Evolutionary conservation across 2,888 invertebrate species (phyloP).

Genomic region (Nomada fucata): DNA sequence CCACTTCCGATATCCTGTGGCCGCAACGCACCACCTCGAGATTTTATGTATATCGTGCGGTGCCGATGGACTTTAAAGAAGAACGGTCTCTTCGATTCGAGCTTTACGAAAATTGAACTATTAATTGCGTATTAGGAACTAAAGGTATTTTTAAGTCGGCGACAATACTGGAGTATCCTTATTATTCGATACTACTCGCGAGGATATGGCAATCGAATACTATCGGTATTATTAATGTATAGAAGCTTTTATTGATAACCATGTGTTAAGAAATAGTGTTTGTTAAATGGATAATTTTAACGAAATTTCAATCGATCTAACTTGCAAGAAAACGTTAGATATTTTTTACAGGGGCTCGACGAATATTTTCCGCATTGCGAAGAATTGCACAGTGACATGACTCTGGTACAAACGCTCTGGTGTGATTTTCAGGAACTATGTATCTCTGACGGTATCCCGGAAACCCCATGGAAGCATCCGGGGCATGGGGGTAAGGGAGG

Average conservation of each 20-base stretch:
- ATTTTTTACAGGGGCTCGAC: background rate
- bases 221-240: too few species aligned
- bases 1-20: background rate
- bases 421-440: slow-evolving; percentile 80
- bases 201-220: too few species aligned
- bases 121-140: background rate
- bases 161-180: too few species aligned
- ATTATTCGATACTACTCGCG: background rate
- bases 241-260: too few species aligned
- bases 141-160: background rate
- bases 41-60: slow-evolving; percentile 27
- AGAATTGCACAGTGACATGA: background rate
- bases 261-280: too few species aligned
- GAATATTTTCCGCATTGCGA: background rate
- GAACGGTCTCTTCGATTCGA: background rate
- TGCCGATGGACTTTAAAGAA: background rate
- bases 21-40: slow-evolving; percentile 26
- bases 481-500: slow-evolving; percentile 78
- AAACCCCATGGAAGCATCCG: slow-evolving; percentile 67
- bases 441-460: slow-evolving; percentile 81
- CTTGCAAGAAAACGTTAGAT: too few species aligned
- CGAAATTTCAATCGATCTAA: too few species aligned
- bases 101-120: background rate
- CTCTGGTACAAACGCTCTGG: slow-evolving; percentile 71
- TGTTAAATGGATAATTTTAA: too few species aligned